Conservation (phyloP, 2,888 invertebrate genomes). For the Apomyelois bistriatella region DNA sequence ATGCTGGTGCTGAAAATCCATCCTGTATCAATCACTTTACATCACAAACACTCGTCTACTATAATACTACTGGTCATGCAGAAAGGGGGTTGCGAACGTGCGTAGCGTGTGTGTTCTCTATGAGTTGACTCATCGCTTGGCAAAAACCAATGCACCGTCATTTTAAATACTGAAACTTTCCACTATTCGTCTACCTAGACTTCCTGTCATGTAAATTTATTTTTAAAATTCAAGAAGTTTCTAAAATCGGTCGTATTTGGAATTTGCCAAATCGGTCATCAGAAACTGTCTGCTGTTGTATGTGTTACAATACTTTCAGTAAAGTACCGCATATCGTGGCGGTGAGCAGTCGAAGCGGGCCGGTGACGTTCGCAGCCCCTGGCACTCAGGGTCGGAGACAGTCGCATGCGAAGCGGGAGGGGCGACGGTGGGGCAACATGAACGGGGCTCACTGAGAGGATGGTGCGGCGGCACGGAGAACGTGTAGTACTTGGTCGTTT, state of each 20-base stretch:
- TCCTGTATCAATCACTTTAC: constrained; percentile 13
- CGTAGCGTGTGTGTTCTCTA: constrained; percentile 57
- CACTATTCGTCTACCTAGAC: constrained; percentile 13
- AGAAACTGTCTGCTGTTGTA: constrained; percentile 36
- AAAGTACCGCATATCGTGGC: constrained; percentile 62
- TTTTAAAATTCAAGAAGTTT: constrained; percentile 17
- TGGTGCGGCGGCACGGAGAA: constrained; percentile 82
- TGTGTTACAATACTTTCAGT: constrained; percentile 46
- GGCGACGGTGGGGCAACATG: constrained; percentile 80
- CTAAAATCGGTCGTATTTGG: constrained; percentile 34
- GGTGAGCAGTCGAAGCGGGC: constrained; percentile 53
- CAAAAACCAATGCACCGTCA: constrained; percentile 46
- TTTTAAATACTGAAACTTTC: constrained; percentile 21
- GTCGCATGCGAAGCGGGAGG: constrained; percentile 79
- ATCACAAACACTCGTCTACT: constrained; percentile 70
- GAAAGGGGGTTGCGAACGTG: constrained; percentile 79
- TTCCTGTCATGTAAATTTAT: constrained; percentile 10
- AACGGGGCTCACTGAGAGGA: constrained; percentile 81
- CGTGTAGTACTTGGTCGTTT: constrained; percentile 83
- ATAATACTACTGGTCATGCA: constrained; percentile 72
- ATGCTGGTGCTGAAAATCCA: not conserved
- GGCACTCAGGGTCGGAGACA: constrained; percentile 76
- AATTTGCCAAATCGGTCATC: constrained; percentile 39
- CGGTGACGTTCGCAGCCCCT: constrained; percentile 77
- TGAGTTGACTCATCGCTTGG: constrained; percentile 49